Conservation (phyloP, 2,888 invertebrate genomes). For the Chrysolina haemoptera region DNA sequence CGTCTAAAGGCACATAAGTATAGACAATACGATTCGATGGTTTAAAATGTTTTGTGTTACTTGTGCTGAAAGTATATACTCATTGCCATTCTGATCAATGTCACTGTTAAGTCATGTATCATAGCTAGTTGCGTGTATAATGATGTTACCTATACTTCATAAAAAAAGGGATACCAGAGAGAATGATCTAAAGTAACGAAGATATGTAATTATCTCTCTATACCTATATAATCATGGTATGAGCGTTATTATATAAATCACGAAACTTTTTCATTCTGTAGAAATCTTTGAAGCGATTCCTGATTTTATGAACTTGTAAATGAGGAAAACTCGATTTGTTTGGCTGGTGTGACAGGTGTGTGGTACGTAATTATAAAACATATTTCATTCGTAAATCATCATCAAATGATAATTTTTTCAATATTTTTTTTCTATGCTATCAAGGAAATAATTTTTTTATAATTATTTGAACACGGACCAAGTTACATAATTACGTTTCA, state of each 20-base stretch:
- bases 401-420: too few relatives aligned
- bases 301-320: not conserved
- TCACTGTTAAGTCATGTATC: not conserved
- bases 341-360: too few relatives aligned
- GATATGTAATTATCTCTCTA: not conserved
- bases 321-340: too few relatives aligned
- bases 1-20: too few relatives aligned
- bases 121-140: not conserved
- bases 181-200: not conserved
- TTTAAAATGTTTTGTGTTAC: too few relatives aligned
- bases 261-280: not conserved
- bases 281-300: not conserved
- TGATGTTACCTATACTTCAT: not conserved
- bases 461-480: too few relatives aligned
- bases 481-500: too few relatives aligned
- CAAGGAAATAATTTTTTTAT: too few relatives aligned
- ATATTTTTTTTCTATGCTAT: too few relatives aligned
- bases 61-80: too few relatives aligned
- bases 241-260: not conserved
- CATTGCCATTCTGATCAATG: not conserved
- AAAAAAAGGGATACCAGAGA: not conserved
- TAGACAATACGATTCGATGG: not conserved
- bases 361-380: too few relatives aligned
- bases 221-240: not conserved
- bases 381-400: too few relatives aligned